phyloP scores from a whole-genome alignment of 2,888 invertebrate species.

The Dasysyrphus tricinctus region DNA sequence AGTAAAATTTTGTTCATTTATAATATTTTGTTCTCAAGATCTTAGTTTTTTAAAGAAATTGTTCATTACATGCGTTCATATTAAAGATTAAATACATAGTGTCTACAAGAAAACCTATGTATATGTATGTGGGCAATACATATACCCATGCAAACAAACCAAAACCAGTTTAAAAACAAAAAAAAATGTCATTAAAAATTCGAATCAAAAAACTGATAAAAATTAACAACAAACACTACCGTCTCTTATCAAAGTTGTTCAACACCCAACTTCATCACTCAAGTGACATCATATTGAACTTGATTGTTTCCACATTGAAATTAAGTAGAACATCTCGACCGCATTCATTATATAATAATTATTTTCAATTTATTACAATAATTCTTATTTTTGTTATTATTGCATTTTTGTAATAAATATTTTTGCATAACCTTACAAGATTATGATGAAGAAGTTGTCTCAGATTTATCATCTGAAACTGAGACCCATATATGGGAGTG shows the following conservation, averaged over 20 bases:
- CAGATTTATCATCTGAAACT: conserved; percentile 29
- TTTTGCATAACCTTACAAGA: conserved; percentile 46
- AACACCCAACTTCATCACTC: neutral
- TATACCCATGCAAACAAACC: too few species aligned
- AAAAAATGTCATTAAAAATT: neutral
- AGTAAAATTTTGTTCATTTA: too few species aligned
- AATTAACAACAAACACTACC: conserved; percentile 14
- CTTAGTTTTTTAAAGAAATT: too few species aligned
- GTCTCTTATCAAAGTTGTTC: conserved; percentile 11
- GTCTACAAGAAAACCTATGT: too few species aligned
- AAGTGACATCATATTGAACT: conserved; percentile 36
- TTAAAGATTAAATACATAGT: too few species aligned
- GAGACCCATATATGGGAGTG: conserved; percentile 22
- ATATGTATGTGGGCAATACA: too few species aligned
- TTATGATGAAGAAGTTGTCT: conserved; percentile 26
- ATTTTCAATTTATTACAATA: conserved; percentile 2
- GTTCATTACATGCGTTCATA: too few species aligned
- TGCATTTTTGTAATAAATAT: conserved; percentile 17
- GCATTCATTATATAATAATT: conserved; percentile 13
- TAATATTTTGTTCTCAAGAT: too few species aligned
- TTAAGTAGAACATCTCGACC: conserved; percentile 31
- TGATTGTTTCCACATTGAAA: conserved; percentile 13
- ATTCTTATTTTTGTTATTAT: neutral
- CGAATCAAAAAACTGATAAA: neutral
- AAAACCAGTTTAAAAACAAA: neutral